A percentile compares a stretch with the other conserved stretches of the same genome.
Evolutionary conservation across 2,888 invertebrate genomes (phyloP).

Genomic region (Nomada fucata): DNA sequence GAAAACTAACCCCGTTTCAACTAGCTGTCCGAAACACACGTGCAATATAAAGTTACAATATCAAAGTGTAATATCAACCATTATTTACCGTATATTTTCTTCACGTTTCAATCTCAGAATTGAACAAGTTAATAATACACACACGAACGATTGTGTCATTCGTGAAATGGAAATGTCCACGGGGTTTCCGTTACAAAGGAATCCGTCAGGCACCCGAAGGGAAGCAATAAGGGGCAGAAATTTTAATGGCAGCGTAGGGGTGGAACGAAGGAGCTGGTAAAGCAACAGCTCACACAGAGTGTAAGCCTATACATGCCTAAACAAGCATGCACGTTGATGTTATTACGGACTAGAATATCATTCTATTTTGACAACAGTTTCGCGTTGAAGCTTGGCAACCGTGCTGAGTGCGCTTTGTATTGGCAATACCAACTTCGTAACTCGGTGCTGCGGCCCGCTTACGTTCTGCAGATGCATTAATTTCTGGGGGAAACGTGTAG

Average conservation of each 20-base stretch:
- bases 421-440: slow-evolving; percentile 31
- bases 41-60: too few species aligned
- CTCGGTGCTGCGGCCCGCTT: slow-evolving; percentile 19
- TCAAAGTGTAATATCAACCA: too few species aligned
- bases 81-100: too few species aligned
- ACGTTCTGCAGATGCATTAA: slow-evolving; percentile 31
- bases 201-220: neutral
- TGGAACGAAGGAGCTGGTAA: neutral
- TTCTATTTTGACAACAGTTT: slow-evolving; percentile 38
- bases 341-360: slow-evolving; percentile 23
- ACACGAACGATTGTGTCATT: too few species aligned
- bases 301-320: slow-evolving; percentile 1
- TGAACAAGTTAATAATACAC: too few species aligned
- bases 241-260: neutral
- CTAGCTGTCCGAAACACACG: too few species aligned
- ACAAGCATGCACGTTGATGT: slow-evolving; percentile 18
- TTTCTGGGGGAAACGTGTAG: slow-evolving; percentile 17
- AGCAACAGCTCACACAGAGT: neutral
- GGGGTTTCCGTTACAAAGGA: too few species aligned
- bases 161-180: too few species aligned
- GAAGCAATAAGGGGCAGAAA: neutral
- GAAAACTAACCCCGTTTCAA: too few species aligned
- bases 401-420: slow-evolving; percentile 32
- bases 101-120: too few species aligned
- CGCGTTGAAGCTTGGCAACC: slow-evolving; percentile 7